Evolutionary conservation across 2,888 invertebrate species (phyloP), one percentile per base, ranked within the genome.

Genomic region (Imbricaverruca yamaguchii): DNA sequence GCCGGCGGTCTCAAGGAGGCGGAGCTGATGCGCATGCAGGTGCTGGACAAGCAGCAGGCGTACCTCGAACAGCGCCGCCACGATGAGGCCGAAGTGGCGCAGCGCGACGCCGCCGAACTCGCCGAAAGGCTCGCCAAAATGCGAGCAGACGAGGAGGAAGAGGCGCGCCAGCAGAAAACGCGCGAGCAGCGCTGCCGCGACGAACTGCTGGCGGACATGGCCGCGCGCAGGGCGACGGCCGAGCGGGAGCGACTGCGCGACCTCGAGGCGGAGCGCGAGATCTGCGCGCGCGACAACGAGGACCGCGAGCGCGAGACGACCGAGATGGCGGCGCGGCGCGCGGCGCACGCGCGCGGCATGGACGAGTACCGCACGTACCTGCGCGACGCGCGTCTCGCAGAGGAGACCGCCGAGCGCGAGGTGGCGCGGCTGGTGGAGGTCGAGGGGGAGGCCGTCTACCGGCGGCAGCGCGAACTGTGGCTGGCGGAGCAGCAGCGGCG

Each of bases 251-350:
- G 74, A 39, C 53, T 9, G 13, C 74, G 53, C 74, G 74, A 74
- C 53, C 53, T 74, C 8, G 74, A 74, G 53, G 74, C 15, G 18
- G 74, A 74, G 53, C 74, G 74, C 18, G 74, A 74, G 53, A 74
- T 74, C 74, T 53, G 53, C 74, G 53, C 74, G 74, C 53, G 74
- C 18, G 74, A 74, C 53, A 25, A 0, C 18, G 74, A 15, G 11
- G 74, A 74, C 74, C 53, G 74, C 21, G 74, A n/a, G 15, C 74
- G 74, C 53, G 74, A 74, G 74, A 74, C 74, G 74, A 53, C 39
- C 0, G 74, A 53, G 39, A 13, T 39, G 53, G 53, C 53, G 53
- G 74, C 25, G 74, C 53, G 74, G 18, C 74, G 74, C 74, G 74
- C 53, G 15, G 39, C 74, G 39, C 74, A 74, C 53, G 74, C 74